Evolutionary conservation across 53 echinoderm and acorn worm species (phyloP).

Genomic region (Holothuria leucospilota): DNA sequence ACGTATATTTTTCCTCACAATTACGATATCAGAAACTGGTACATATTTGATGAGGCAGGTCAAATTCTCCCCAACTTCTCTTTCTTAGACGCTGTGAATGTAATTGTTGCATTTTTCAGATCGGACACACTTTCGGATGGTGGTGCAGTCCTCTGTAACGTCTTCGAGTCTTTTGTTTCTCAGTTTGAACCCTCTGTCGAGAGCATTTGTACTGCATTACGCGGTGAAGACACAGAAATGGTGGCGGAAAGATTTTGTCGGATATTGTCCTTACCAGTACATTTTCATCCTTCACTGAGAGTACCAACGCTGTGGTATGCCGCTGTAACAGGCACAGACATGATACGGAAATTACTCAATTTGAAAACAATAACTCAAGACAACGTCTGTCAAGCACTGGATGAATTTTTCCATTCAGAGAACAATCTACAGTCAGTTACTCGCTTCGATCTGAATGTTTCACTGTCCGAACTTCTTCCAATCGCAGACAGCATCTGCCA

Average conservation of each 20-base stretch:
- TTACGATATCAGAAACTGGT: neutral
- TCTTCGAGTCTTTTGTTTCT: neutral
- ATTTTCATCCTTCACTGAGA: neutral
- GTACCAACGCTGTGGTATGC: neutral
- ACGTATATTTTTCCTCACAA: neutral
- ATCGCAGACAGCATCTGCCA: neutral
- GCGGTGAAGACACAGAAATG: neutral
- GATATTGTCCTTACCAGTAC: neutral
- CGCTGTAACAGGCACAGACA: neutral
- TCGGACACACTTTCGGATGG: constrained; percentile 3
- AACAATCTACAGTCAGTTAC: constrained; percentile 10
- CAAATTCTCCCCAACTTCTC: neutral
- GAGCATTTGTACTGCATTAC: neutral
- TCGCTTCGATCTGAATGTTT: neutral
- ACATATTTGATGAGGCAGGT: neutral
- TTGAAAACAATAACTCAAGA: neutral
- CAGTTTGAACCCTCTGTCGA: neutral
- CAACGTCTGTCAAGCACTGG: neutral
- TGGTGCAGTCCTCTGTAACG: neutral
- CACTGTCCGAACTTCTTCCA: constrained; percentile 4
- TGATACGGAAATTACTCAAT: neutral
- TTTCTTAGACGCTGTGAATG: neutral
- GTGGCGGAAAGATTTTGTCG: neutral
- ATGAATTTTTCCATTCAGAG: neutral
- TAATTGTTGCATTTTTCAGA: neutral